These are phyloP conservation scores for Diachrysia chrysitis DNA, from an alignment of 2,888 invertebrate genomes.

Conservation along the genomic window DNA sequence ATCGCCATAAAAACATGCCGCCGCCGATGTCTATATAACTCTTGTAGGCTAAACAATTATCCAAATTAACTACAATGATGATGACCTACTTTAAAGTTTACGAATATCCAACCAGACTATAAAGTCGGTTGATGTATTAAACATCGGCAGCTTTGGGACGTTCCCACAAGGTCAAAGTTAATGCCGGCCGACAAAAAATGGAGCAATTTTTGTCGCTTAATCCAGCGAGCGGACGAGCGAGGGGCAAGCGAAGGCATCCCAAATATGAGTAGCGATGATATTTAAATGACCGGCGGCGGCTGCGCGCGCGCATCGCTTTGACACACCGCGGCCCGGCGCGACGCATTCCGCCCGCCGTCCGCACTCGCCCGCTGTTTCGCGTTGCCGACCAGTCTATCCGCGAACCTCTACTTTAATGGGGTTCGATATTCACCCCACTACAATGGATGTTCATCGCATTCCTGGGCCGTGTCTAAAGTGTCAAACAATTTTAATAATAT, in stretches of 20 bases:
- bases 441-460: background rate
- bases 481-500: background rate
- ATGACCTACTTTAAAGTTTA: constrained; percentile 8
- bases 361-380: constrained; percentile 39
- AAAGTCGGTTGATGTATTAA: constrained; percentile 6
- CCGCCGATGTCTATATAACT: constrained; percentile 4
- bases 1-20: background rate
- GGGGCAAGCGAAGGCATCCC: constrained; percentile 56
- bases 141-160: constrained; percentile 17
- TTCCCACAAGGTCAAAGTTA: constrained; percentile 58
- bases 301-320: constrained; percentile 60
- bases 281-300: constrained; percentile 70
- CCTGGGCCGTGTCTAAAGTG: background rate
- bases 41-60: constrained; percentile 1
- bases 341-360: constrained; percentile 49
- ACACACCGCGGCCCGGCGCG: constrained; percentile 53
- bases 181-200: constrained; percentile 60
- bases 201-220: constrained; percentile 77
- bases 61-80: background rate
- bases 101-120: background rate
- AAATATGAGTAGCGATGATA: constrained; percentile 73
- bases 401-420: constrained; percentile 1
- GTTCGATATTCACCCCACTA: background rate
- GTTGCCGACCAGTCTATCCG: constrained; percentile 47
- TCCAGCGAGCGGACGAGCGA: constrained; percentile 45